A percentile compares a stretch with the other conserved stretches of the same genome.
These are phyloP conservation scores for Hemichromis elongatus DNA, from an alignment of 2,113 vertebrate species.

Conservation along the genomic window DNA sequence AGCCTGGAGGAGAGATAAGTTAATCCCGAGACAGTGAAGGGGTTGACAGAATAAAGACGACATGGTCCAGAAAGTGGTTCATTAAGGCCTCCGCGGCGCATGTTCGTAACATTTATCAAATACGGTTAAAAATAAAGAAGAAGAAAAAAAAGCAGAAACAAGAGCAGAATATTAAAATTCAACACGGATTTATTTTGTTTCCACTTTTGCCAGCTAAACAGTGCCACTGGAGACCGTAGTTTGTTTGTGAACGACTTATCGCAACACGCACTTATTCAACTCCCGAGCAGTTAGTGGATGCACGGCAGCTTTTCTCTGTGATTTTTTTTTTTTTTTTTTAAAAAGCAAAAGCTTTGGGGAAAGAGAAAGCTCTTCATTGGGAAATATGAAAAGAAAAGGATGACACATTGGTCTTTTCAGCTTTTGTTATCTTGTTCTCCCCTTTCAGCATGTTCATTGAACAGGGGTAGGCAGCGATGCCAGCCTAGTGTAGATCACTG, in stretches of 20 bases:
- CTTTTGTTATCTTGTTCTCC: conserved; percentile 5
- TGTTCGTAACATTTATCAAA: conserved; percentile 51
- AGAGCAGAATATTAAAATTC: conserved; percentile 19
- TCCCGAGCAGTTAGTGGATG: conserved; percentile 9
- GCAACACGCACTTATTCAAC: conserved; percentile 13
- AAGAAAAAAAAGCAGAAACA: conserved; percentile 26
- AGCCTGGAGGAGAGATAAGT: conserved; percentile 57
- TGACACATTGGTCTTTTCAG: conserved; percentile 26
- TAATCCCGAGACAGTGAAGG: conserved; percentile 50
- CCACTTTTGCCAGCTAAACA: conserved; percentile 27
- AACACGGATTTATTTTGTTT: conserved; percentile 36
- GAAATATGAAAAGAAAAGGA: neutral
- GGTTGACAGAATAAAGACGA: conserved; percentile 26
- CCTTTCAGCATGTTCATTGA: conserved; percentile 2
- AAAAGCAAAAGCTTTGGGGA: conserved; percentile 1
- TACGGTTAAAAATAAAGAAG: neutral
- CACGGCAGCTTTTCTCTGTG: conserved; percentile 6
- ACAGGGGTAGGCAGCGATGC: neutral
- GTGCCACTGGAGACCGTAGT: conserved; percentile 1
- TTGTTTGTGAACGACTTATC: conserved; percentile 28
- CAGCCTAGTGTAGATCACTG: neutral
- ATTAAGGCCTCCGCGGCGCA: conserved; percentile 46
- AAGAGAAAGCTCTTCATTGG: neutral
- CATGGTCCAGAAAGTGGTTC: conserved; percentile 39
- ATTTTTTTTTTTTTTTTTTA: no score